Evolutionary conservation across 2,888 invertebrate genomes (phyloP), one percentile per base, ranked within the genome.

Genomic region (Erebia palarica): DNA sequence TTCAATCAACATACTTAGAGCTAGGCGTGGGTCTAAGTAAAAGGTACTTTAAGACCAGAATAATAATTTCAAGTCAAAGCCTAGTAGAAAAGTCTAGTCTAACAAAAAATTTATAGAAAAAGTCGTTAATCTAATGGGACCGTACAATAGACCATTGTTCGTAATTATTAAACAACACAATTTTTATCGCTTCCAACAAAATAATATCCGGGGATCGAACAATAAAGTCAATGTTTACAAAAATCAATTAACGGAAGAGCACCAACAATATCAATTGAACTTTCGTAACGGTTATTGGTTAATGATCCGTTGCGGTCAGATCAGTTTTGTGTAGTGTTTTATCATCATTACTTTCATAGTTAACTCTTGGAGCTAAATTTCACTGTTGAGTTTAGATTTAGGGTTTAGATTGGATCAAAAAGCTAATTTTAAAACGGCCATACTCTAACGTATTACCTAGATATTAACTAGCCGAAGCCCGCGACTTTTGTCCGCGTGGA

Each of bases 141-240:
- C 86, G 79, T 84, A 90, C 89, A 91, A 91, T 90, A 82, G 86
- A 75, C 82, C 82, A 92, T 91, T 92, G 92, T 91, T 89, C 88
- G 82, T 86, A 83, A 84, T 86, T 81, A 82, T 14, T 27, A 27
- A 27, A 67, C 27, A 11, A 55, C 53, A 67, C 47, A 58, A 49
- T 60, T 73, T 71, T 67, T 65, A 66, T 69, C 49, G 80, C 80
- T 60, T 69, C 55, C 53, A 60, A 68, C 55, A 59, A 77, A 80
- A 59, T 80, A 79, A 81, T 80, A 83, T 80, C 82, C 81, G 84
- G 85, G 83, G 81, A 82, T 74, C 75, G 82, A 78, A 86, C 81
- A 85, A 86, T 84, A 80, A 78, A 85, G 80, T 64, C 67, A 57
- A 65, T 66, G 73, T 75, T 61, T 65, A 73, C 68, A 75, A 73